Conservation (phyloP, 2,113 vertebrate genomes). For the Reinhardtius hippoglossoides region DNA sequence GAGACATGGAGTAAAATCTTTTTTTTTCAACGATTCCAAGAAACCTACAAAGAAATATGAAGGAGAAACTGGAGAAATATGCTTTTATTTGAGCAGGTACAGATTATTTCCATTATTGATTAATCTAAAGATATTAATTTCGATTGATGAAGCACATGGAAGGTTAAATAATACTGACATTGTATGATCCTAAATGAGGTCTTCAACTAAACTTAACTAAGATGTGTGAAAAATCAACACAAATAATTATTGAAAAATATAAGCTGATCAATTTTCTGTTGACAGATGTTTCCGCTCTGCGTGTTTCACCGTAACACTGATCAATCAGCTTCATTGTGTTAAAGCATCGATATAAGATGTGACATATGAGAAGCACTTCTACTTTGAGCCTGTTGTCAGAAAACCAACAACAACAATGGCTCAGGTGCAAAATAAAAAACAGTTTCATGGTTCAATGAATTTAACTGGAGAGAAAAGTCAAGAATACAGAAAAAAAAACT, state of each 20-base stretch:
- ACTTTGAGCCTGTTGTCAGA: neutral
- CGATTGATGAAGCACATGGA: too few relatives aligned
- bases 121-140: too few relatives aligned
- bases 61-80: too few relatives aligned
- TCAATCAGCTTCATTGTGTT: neutral
- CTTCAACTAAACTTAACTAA: too few relatives aligned
- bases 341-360: neutral
- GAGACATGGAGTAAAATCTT: too few relatives aligned
- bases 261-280: neutral
- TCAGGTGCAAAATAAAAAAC: conserved; percentile 6
- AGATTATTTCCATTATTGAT: too few relatives aligned
- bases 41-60: too few relatives aligned
- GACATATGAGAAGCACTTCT: neutral
- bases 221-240: neutral
- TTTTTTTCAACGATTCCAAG: too few relatives aligned
- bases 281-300: neutral
- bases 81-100: too few relatives aligned
- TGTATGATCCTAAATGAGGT: too few relatives aligned
- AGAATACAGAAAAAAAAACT: conserved; percentile 12
- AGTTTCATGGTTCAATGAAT: neutral
- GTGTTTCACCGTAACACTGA: neutral
- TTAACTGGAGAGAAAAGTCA: conserved; percentile 8
- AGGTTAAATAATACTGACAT: too few relatives aligned
- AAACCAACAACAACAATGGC: conserved; percentile 1
- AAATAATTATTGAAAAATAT: neutral